Evolutionary conservation across 2,888 invertebrate genomes (phyloP).

Genomic region (Imbricaverruca yamaguchii): DNA sequence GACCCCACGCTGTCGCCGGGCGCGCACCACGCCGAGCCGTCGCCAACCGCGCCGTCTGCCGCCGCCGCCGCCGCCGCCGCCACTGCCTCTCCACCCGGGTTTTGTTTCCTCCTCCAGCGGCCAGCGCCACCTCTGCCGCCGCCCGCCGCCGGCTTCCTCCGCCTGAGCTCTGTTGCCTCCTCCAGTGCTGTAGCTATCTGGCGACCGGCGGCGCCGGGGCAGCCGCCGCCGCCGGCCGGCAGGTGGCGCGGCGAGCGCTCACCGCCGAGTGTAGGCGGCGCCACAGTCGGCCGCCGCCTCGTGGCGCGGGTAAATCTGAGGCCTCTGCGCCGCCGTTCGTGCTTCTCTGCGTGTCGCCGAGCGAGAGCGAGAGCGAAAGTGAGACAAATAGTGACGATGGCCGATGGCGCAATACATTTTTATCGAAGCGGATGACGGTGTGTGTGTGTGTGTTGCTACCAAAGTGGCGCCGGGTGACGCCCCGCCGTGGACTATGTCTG

Average conservation of each 20-base stretch:
- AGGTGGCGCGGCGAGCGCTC: not conserved
- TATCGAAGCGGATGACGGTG: not conserved
- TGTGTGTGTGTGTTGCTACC: too few species aligned
- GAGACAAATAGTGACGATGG: not conserved
- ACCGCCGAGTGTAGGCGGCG: not conserved
- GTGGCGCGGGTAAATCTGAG: not conserved
- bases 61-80: not conserved
- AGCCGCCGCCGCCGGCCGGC: not conserved
- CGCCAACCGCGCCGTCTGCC: not conserved
- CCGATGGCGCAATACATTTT: constrained; percentile 9
- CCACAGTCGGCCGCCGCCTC: not conserved
- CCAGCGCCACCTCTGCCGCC: not conserved
- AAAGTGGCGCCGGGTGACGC: too few species aligned
- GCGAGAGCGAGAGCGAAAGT: not conserved
- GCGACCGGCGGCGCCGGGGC: not conserved
- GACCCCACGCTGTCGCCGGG: not conserved
- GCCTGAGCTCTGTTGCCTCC: not conserved
- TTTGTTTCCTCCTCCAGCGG: not conserved
- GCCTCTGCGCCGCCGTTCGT: not conserved
- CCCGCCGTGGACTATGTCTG: too few species aligned
- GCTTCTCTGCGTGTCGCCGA: not conserved
- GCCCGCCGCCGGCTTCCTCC: constrained; percentile 5
- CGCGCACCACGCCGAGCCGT: not conserved
- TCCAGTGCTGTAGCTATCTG: not conserved
- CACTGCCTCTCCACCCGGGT: too few species aligned